These are phyloP conservation scores for Cancer borealis DNA, from an alignment of 2,888 invertebrate genomes.

Conservation along the genomic window DNA sequence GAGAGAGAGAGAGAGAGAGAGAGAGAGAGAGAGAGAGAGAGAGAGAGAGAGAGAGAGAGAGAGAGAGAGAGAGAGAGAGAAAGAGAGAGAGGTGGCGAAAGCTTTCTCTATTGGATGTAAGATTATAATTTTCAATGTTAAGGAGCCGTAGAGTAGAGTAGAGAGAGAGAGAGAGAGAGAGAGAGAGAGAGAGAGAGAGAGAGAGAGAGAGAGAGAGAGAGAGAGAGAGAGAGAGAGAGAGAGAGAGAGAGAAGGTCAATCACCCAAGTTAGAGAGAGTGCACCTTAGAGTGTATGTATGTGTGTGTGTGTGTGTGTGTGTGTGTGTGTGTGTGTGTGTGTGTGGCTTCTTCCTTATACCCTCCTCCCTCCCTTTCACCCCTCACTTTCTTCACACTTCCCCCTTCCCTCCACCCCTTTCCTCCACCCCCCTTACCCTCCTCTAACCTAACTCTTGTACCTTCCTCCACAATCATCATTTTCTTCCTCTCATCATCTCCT, in stretches of 20 bases:
- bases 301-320: not conserved
- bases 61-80: no score
- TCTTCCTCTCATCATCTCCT: no score
- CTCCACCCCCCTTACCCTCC: not conserved
- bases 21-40: no score
- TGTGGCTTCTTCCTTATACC: no score
- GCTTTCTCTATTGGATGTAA: not conserved
- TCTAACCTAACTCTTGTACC: no score
- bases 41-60: no score
- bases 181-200: slow-evolving; percentile 9
- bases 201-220: slow-evolving; percentile 39
- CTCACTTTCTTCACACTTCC: not conserved
- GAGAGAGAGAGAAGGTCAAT: slow-evolving; percentile 45
- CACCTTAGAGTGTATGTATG: not conserved
- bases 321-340: no score
- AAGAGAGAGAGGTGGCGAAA: not conserved
- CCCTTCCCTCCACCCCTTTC: not conserved
- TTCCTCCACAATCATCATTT: no score
- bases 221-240: slow-evolving; percentile 47
- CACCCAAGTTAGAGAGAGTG: not conserved
- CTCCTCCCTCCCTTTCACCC: no score
- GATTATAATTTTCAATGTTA: not conserved
- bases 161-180: not conserved
- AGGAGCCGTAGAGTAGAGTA: not conserved
- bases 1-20: no score